These are phyloP conservation scores for Sisor rabdophorus DNA, from an alignment of 2,113 vertebrate genomes.

Conservation along the genomic window DNA sequence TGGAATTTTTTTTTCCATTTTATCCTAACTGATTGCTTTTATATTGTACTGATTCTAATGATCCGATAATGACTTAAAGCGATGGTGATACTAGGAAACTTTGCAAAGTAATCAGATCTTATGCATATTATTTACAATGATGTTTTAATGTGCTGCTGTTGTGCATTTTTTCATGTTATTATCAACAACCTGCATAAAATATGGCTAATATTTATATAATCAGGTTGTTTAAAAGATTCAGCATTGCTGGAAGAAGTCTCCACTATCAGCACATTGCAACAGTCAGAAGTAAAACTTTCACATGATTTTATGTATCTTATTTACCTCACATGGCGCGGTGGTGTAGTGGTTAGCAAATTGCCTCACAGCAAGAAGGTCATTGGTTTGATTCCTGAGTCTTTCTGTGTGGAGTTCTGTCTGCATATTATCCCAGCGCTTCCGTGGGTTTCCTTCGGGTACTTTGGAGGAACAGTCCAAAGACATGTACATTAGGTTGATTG, in stretches of 20 bases:
- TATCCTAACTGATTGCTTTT: constrained; percentile 12
- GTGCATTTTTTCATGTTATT: not conserved
- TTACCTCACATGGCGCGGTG: too few relatives aligned
- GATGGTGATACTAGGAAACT: constrained; percentile 1
- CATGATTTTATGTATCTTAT: not conserved
- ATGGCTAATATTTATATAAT: not conserved
- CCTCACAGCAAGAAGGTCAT: too few relatives aligned
- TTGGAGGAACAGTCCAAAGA: too few relatives aligned
- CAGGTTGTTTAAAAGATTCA: not conserved
- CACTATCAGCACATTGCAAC: too few relatives aligned
- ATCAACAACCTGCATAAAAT: not conserved
- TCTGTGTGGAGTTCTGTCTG: too few relatives aligned
- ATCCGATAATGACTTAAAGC: not conserved
- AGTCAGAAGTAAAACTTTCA: not conserved
- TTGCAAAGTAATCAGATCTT: constrained; percentile 63
- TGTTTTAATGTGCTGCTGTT: not conserved
- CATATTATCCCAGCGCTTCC: too few relatives aligned
- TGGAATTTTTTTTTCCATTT: constrained; percentile 1
- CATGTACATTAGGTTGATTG: too few relatives aligned
- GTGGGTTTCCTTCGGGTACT: too few relatives aligned
- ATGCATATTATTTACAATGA: constrained; percentile 31
- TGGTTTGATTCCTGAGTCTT: too few relatives aligned
- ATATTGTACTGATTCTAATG: constrained; percentile 8
- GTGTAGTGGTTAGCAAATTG: too few relatives aligned
- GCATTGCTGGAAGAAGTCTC: not conserved